phyloP scores from a whole-genome alignment of 1,140 invertebrate genomes.

The Meloidogyne hapla region DNA sequence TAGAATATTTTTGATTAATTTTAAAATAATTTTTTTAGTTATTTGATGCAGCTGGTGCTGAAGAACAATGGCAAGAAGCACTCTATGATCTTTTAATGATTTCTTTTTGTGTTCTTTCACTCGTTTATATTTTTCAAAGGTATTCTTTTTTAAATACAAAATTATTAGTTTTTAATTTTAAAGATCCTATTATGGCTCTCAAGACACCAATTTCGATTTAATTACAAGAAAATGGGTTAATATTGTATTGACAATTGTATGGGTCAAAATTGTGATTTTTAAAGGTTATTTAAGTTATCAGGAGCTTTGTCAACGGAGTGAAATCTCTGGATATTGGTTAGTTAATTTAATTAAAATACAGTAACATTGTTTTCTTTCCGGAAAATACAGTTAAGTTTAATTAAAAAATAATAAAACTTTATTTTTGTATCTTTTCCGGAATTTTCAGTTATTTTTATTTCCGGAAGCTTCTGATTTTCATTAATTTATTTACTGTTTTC shows the following conservation, averaged over 20 bases:
- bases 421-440: no score
- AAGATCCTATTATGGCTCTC: slow-evolving; percentile 57
- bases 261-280: slow-evolving; percentile 63
- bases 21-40: slow-evolving; percentile 25
- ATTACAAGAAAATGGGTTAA: slow-evolving; percentile 60
- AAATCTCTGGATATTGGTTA: slow-evolving; percentile 59
- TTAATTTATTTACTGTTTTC: no score
- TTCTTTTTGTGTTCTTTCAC: slow-evolving; percentile 50
- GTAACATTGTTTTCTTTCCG: background rate
- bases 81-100: slow-evolving; percentile 59
- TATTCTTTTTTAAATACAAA: background rate
- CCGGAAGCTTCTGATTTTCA: no score
- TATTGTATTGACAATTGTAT: slow-evolving; percentile 56
- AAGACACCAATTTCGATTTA: slow-evolving; percentile 57
- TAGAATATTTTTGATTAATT: background rate
- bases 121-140: slow-evolving; percentile 59
- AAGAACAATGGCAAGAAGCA: slow-evolving; percentile 55
- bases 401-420: no score
- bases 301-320: slow-evolving; percentile 61
- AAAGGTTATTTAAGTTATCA: slow-evolving; percentile 63
- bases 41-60: slow-evolving; percentile 54
- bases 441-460: no score
- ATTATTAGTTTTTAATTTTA: background rate
- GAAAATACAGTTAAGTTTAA: no score
- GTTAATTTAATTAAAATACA: slow-evolving; percentile 6